Evolutionary conservation across 1,140 invertebrate genomes (phyloP), one percentile per base, ranked within the genome.

Genomic region (Fopius arisanus): DNA sequence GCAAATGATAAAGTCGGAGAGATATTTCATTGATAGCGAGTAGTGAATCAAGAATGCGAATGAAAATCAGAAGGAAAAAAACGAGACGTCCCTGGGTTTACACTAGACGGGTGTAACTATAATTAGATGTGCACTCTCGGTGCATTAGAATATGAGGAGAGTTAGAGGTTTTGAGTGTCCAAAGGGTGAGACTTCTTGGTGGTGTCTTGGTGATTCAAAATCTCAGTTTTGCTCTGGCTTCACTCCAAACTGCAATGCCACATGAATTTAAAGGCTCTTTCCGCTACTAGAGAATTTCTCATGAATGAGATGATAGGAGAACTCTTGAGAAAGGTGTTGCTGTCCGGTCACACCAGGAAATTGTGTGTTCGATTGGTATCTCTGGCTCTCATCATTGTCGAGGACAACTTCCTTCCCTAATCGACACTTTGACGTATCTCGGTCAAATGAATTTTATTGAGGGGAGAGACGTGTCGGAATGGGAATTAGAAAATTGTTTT

Each of bases 401-500:
- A 69, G 67, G 40, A 69, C 31, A 41, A 65, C 59, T 72, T 72
- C 54, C 59, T 72, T 62, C 37, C 67, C 41, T 23, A 65, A 63
- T 66, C 26, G n/a, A 66, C 63, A 62, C 40, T 10, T 31, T 31
- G 37, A 37, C 54, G 28, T 54, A 72, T 72, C 37, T 66, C 70
- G 70, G 70, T 72, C 70, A 67, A 66, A 63, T 72, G 62, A 33
- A 72, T 72, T 65, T 33, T n/a, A 66, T 26, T 43, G 41, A 72
- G 40, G 70, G 37, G 63, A 51, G 29, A 14, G 51, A 63, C 28
- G 59, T 62, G 59, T 26, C 37, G 23, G 10, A 72, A 43, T 31
- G 28, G 28, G 14, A 26, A 72, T 72, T 72, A 72, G 70, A 72
- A 72, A 72, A 72, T 72, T 72, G 70, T 72, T 66, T 72, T 59